Percentiles rank a stretch among this genome's conserved stretches.
These are phyloP conservation scores for Procambarus virginalis DNA, from an alignment of 1,140 invertebrate species.

Conservation along the genomic window DNA sequence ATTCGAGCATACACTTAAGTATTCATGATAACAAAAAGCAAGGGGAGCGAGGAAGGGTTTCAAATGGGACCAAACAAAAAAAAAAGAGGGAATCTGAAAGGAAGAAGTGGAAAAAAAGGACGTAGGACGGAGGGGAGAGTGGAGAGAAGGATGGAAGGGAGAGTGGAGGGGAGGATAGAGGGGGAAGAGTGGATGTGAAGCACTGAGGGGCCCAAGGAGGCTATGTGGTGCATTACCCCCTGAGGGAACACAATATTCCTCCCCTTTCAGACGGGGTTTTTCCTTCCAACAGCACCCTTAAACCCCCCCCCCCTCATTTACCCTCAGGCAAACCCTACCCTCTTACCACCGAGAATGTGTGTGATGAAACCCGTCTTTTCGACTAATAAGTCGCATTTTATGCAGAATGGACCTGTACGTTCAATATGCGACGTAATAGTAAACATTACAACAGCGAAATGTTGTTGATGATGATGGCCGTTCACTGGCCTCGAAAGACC, in stretches of 20 bases:
- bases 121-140: neutral
- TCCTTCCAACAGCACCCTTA: neutral
- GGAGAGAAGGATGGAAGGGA: conserved; percentile 10
- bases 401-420: too few relatives aligned
- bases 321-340: too few relatives aligned
- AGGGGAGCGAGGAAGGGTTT: neutral
- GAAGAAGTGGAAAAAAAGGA: neutral
- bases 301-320: too few relatives aligned
- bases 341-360: too few relatives aligned
- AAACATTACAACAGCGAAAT: too few relatives aligned
- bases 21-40: too few relatives aligned
- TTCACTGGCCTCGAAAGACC: too few relatives aligned
- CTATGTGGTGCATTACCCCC: neutral
- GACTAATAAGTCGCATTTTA: too few relatives aligned
- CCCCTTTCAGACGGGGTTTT: neutral
- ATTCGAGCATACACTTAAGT: too few relatives aligned
- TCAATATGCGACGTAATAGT: too few relatives aligned
- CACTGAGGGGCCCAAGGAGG: neutral
- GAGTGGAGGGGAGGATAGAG: neutral
- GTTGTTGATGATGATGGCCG: too few relatives aligned
- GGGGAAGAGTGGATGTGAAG: neutral
- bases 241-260: neutral
- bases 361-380: too few relatives aligned
- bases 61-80: neutral
- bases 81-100: neutral